Conservation (phyloP, 2,888 invertebrate genomes). For the Clivina fossor region DNA sequence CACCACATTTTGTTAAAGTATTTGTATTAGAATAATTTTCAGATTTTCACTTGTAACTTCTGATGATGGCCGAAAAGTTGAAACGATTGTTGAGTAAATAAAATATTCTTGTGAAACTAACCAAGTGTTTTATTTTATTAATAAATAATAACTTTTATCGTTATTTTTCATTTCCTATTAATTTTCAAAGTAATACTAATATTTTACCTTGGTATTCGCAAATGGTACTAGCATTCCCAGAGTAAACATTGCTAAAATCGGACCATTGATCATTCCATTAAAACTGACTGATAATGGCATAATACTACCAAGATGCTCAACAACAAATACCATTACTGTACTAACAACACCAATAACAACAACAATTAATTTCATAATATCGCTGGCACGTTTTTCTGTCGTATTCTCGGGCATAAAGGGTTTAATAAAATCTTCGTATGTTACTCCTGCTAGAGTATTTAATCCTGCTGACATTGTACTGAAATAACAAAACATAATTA, state of each 20-base stretch:
- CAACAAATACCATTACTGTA: constrained; percentile 40
- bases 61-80: too few species aligned
- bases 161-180: too few species aligned
- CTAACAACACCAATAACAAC: constrained; percentile 45
- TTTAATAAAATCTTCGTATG: constrained; percentile 62
- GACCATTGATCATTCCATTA: constrained; percentile 52
- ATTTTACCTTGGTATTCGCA: constrained; percentile 45
- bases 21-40: too few species aligned
- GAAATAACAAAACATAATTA: too few species aligned
- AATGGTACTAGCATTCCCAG: constrained; percentile 56
- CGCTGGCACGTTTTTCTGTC: constrained; percentile 48
- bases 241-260: constrained; percentile 54
- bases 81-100: too few species aligned
- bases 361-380: constrained; percentile 45
- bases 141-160: too few species aligned
- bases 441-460: constrained; percentile 55
- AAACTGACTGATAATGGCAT: constrained; percentile 43
- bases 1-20: too few species aligned
- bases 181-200: too few species aligned
- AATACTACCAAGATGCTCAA: constrained; percentile 50
- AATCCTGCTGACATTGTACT: constrained; percentile 44
- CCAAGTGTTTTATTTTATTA: too few species aligned
- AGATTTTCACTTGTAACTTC: too few species aligned
- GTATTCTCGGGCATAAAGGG: constrained; percentile 56
- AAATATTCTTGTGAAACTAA: too few species aligned